phyloP scores from a whole-genome alignment of 2,888 invertebrate genomes.

The Octodonta nipae region DNA sequence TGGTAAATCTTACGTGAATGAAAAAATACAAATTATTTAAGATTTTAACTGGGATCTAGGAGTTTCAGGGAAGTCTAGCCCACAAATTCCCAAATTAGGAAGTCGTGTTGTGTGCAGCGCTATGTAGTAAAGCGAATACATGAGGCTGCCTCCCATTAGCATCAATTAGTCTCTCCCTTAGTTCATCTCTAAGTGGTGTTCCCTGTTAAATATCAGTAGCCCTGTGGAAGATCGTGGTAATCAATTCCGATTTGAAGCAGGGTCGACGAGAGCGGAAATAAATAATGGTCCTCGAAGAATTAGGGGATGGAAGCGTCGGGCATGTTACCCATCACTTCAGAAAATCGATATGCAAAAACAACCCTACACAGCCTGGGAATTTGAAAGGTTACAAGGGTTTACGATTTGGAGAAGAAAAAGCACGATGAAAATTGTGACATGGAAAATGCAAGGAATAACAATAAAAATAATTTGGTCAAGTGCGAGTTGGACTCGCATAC shows the following conservation, averaged over 20 bases:
- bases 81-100: too few relatives aligned
- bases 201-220: background rate
- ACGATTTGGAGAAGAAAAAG: background rate
- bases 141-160: background rate
- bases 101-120: too few relatives aligned
- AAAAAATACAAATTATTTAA: too few relatives aligned
- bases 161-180: conserved; percentile 1
- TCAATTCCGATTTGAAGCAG: background rate
- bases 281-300: background rate
- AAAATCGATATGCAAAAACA: background rate
- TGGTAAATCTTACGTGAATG: too few relatives aligned
- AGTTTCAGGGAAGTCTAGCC: too few relatives aligned
- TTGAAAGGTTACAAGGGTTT: background rate
- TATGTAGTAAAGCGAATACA: conserved; percentile 1
- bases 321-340: background rate
- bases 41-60: too few relatives aligned
- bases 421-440: background rate
- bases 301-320: background rate
- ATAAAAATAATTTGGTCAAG: too few relatives aligned
- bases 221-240: background rate
- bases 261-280: background rate
- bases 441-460: background rate
- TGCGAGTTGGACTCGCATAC: too few relatives aligned
- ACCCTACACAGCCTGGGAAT: conserved; percentile 1
- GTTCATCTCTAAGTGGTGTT: background rate